Base-by-base conservation (phyloP, 2,888 invertebrate species). In the Scaptomyza cyrtandrae region DNA sequence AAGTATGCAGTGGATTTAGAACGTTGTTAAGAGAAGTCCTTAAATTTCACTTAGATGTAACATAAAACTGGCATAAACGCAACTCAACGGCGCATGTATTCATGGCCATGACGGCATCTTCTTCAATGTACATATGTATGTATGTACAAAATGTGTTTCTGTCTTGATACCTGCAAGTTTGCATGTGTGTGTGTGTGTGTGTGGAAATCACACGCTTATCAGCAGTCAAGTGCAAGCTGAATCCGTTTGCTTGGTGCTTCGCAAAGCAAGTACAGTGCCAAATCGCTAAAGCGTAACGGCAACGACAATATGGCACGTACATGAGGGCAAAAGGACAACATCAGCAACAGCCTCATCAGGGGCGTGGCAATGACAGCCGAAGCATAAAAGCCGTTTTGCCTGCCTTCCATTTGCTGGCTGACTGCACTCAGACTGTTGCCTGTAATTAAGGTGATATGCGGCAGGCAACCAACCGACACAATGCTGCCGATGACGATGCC, bases 21-120 rank as follows among this genome's bases (percentile, higher is more conserved):
- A 60, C 62, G 80, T 64, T 77, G 83, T 86, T 77, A 88, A 90
- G 79, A 78, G 79, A 75, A 88, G 90, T 90, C 80, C 88, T 88
- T 89, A 89, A 86, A 90, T 90, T 89, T 88, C 88, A 88, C 90
- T 90, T 88, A 90, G 81, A 78, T 75, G 87, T 89, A 89, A 89
- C 86, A 86, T 86, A 86, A 87, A 88, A 88, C 79, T 71, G 80
- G 75, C 75, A 85, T 86, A 86, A 89, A 80, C 86, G 86, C 86
- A 88, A 72, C 59, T 70, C 72, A 71, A 76, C 88, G 87, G 81
- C 67, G 81, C 81, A 80, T 89, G 71, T 77, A 86, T 80, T 86
- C 80, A 89, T 78, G 71, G 71, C 77, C 74, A 76, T 75, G 71
- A 71, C 62, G 69, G 50, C 73, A 68, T 57, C 52, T 73, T 58